A percentile compares a stretch with the other conserved stretches of the same genome.
Evolutionary conservation across 2,113 vertebrate species (phyloP).

Genomic region (Callorhinus ursinus): DNA sequence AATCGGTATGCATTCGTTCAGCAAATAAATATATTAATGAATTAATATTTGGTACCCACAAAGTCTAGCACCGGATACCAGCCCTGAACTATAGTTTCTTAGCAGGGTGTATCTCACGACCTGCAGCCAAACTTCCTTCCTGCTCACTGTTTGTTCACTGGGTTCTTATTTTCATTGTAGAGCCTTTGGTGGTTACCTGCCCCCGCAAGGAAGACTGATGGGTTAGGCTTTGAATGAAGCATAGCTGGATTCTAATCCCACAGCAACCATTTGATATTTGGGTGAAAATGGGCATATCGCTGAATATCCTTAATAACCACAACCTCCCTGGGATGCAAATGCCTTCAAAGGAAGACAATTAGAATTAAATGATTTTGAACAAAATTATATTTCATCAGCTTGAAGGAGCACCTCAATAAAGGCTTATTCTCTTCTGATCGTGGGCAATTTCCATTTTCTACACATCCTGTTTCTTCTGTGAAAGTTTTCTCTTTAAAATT

Average conservation of each 20-base stretch:
- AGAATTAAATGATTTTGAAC: not conserved
- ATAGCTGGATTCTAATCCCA: not conserved
- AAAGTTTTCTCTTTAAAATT: not conserved
- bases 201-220: not conserved
- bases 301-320: not conserved
- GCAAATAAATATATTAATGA: not conserved
- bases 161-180: not conserved
- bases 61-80: not conserved
- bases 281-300: not conserved
- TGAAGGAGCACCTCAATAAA: not conserved
- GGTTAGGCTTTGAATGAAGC: not conserved
- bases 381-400: not conserved
- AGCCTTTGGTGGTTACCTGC: not conserved
- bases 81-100: not conserved
- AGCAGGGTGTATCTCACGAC: not conserved
- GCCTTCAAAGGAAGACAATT: constrained; percentile 2
- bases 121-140: not conserved
- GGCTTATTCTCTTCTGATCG: not conserved
- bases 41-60: not conserved
- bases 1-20: not conserved
- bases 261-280: not conserved
- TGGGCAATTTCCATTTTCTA: not conserved
- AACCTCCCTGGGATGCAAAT: not conserved
- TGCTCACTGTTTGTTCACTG: not conserved
- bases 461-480: not conserved